phyloP scores from a whole-genome alignment of 2,888 invertebrate genomes.

The Megastigmus dorsalis region DNA sequence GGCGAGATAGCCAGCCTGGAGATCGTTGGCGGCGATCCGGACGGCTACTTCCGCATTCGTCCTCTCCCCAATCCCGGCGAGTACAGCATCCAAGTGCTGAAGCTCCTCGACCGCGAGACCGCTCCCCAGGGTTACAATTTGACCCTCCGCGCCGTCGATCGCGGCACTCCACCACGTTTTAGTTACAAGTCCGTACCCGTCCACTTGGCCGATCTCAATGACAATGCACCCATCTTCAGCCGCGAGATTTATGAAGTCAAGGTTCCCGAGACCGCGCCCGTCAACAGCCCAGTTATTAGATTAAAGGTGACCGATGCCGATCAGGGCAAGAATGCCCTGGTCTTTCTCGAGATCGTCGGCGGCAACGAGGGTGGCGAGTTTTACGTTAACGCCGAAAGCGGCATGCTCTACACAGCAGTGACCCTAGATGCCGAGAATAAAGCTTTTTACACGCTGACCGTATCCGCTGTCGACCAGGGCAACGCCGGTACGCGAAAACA shows the following conservation, averaged over 20 bases:
- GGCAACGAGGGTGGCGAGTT: slow-evolving; percentile 95
- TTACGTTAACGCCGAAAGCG: slow-evolving; percentile 89
- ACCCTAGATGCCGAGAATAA: slow-evolving; percentile 89
- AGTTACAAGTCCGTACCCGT: slow-evolving; percentile 89
- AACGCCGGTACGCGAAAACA: slow-evolving; percentile 88
- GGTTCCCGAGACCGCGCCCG: slow-evolving; percentile 91
- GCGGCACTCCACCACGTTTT: slow-evolving; percentile 85
- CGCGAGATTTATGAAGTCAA: slow-evolving; percentile 90
- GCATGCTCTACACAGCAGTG: slow-evolving; percentile 90
- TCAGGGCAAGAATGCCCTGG: slow-evolving; percentile 87
- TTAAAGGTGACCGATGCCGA: slow-evolving; percentile 92
- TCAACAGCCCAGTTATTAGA: slow-evolving; percentile 90
- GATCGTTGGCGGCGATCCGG: slow-evolving; percentile 92
- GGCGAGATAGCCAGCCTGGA: slow-evolving; percentile 88
- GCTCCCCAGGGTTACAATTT: slow-evolving; percentile 90
- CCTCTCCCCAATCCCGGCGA: slow-evolving; percentile 78
- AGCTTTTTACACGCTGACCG: slow-evolving; percentile 89
- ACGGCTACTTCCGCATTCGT: slow-evolving; percentile 89
- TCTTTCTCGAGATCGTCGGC: slow-evolving; percentile 91
- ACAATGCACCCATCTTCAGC: slow-evolving; percentile 91
- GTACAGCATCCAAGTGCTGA: slow-evolving; percentile 87
- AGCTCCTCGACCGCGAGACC: slow-evolving; percentile 85
- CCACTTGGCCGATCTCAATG: slow-evolving; percentile 86
- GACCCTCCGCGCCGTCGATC: slow-evolving; percentile 89
- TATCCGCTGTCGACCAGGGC: slow-evolving; percentile 92